A percentile compares a stretch with the other conserved stretches of the same genome.
phyloP scores from a whole-genome alignment of 2,113 vertebrate species.

The Talpa occidentalis region DNA sequence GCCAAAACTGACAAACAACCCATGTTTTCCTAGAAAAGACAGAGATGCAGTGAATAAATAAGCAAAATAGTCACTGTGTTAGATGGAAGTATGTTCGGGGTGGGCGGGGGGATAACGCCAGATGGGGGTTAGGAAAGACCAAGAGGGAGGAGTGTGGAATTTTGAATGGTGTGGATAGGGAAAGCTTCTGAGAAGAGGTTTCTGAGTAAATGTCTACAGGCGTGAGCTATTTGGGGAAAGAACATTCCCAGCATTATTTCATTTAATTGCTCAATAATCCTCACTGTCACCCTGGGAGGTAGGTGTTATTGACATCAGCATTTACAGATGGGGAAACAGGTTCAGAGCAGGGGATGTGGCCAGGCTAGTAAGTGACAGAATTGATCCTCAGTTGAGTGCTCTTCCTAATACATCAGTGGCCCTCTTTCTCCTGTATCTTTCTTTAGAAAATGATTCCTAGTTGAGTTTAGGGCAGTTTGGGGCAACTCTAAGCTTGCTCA shows the following conservation, averaged over 20 bases:
- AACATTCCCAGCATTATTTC: not conserved
- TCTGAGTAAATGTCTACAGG: not conserved
- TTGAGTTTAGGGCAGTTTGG: not conserved
- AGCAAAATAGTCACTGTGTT: not conserved
- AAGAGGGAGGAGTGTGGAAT: not conserved
- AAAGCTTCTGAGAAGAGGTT: not conserved
- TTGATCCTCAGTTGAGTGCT: not conserved
- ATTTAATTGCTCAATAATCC: not conserved
- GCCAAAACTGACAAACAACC: not conserved
- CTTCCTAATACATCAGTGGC: not conserved
- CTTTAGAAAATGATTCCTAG: not conserved
- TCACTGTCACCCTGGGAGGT: not conserved
- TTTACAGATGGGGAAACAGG: not conserved
- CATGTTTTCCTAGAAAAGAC: not conserved
- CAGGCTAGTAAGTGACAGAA: not conserved
- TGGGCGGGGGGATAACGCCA: not conserved
- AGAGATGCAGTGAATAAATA: not conserved
- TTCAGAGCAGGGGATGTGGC: not conserved
- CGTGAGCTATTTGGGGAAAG: not conserved
- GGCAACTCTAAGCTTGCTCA: no score
- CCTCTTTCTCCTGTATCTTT: accelerated
- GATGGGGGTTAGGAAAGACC: not conserved
- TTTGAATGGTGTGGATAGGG: not conserved
- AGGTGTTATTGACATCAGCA: not conserved
- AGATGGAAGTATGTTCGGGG: not conserved